These are phyloP conservation scores for Phymanthus crucifer DNA, from an alignment of 92 coral and sea anemone genomes.

Conservation along the genomic window DNA sequence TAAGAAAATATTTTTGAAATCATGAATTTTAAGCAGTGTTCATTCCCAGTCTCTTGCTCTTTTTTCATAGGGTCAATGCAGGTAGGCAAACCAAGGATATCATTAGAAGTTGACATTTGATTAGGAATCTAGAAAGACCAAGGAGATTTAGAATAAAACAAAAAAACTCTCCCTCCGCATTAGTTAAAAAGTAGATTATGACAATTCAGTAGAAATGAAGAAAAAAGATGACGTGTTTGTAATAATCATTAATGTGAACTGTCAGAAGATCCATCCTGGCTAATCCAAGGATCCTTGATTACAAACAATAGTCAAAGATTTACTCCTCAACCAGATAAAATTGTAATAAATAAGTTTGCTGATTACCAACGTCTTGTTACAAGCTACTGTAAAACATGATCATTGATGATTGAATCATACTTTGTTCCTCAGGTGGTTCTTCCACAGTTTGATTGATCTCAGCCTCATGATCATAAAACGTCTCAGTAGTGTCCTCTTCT, in stretches of 20 bases:
- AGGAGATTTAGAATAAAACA: too few species aligned
- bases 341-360: background rate
- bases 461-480: slow-evolving; percentile 31
- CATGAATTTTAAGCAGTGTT: too few species aligned
- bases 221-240: background rate
- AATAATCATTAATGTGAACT: background rate
- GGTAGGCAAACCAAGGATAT: too few species aligned
- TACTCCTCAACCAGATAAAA: background rate
- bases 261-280: background rate
- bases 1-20: too few species aligned
- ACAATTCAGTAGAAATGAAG: background rate
- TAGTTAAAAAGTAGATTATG: background rate
- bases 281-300: background rate
- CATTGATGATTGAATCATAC: background rate
- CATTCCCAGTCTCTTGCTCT: background rate
- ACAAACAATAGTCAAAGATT: background rate
- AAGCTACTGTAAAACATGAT: too few species aligned
- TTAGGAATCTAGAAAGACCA: too few species aligned
- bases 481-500: slow-evolving; percentile 31
- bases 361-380: background rate
- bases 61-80: too few species aligned
- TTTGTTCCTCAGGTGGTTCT: background rate
- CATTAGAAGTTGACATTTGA: too few species aligned
- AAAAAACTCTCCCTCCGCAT: background rate
- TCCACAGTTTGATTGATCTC: slow-evolving; percentile 20